Evolutionary conservation across 2,888 invertebrate species (phyloP).

Genomic region (Troides oblongomaculatus): DNA sequence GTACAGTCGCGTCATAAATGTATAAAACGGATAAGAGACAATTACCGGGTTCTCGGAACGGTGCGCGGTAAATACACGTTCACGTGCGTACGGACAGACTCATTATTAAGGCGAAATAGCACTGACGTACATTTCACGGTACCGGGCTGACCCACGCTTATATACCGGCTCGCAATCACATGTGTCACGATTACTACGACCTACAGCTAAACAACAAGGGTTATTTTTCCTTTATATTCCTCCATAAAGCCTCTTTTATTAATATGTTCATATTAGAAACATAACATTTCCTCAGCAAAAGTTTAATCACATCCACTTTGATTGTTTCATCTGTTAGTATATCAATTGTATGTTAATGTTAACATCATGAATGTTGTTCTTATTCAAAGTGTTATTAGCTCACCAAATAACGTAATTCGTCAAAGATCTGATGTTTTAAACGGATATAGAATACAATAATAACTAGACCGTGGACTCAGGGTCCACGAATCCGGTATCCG

Average conservation of each 20-base stretch:
- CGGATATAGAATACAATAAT: too few relatives aligned
- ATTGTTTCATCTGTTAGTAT: too few relatives aligned
- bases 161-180: not conserved
- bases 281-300: too few relatives aligned
- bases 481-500: too few relatives aligned
- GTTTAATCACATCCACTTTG: too few relatives aligned
- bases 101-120: slow-evolving; percentile 49
- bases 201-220: not conserved
- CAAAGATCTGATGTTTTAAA: too few relatives aligned
- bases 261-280: not conserved
- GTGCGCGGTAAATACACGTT: slow-evolving; percentile 50
- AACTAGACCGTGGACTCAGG: too few relatives aligned
- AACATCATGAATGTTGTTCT: too few relatives aligned
- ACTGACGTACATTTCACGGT: slow-evolving; percentile 40
- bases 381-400: too few relatives aligned
- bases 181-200: slow-evolving; percentile 8
- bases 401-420: too few relatives aligned
- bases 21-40: slow-evolving; percentile 40
- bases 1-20: slow-evolving; percentile 30
- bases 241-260: not conserved
- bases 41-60: slow-evolving; percentile 54
- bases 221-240: not conserved
- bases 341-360: too few relatives aligned
- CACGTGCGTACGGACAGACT: slow-evolving; percentile 51
- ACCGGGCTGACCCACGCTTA: slow-evolving; percentile 18